phyloP scores from a whole-genome alignment of 2,797 vertebrate genomes.

The Sebastes variabilis region DNA sequence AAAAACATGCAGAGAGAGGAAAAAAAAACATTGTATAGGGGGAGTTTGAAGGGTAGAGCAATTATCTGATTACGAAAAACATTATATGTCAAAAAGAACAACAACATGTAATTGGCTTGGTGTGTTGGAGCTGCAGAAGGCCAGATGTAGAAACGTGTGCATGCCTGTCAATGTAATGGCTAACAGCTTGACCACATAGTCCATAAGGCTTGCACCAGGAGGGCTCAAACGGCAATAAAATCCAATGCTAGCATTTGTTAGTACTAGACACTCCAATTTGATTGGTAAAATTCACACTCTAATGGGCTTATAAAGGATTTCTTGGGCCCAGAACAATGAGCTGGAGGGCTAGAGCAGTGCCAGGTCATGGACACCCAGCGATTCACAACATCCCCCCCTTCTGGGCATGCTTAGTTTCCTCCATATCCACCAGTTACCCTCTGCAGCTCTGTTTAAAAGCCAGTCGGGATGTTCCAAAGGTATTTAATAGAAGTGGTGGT shows the following conservation, averaged over 20 bases:
- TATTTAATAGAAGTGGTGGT: slow-evolving; percentile 77
- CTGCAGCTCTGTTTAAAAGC: slow-evolving; percentile 78
- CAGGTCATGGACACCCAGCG: slow-evolving; percentile 80
- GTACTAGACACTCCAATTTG: slow-evolving; percentile 73
- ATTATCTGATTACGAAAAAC: slow-evolving; percentile 83
- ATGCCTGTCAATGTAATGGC: slow-evolving; percentile 77
- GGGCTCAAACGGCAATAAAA: slow-evolving; percentile 73
- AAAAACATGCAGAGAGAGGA: slow-evolving; percentile 21
- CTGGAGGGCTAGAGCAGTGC: slow-evolving; percentile 70
- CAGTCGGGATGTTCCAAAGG: slow-evolving; percentile 78
- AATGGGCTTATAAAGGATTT: slow-evolving; percentile 83
- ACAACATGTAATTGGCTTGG: slow-evolving; percentile 76
- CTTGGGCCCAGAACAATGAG: slow-evolving; percentile 79
- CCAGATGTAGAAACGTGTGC: slow-evolving; percentile 78
- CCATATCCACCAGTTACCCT: slow-evolving; percentile 78
- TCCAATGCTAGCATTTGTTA: slow-evolving; percentile 73
- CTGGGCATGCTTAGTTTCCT: slow-evolving; percentile 78
- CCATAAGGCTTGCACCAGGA: slow-evolving; percentile 66
- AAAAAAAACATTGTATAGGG: slow-evolving; percentile 48
- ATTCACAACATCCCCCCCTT: slow-evolving; percentile 78
- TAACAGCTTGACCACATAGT: slow-evolving; percentile 77
- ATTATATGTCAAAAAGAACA: slow-evolving; percentile 83
- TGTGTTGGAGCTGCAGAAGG: slow-evolving; percentile 59
- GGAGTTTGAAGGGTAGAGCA: slow-evolving; percentile 70
- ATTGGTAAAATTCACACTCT: slow-evolving; percentile 80